These are phyloP conservation scores for Plectrocnemia conspersa DNA, from an alignment of 1,140 invertebrate genomes.

Conservation along the genomic window DNA sequence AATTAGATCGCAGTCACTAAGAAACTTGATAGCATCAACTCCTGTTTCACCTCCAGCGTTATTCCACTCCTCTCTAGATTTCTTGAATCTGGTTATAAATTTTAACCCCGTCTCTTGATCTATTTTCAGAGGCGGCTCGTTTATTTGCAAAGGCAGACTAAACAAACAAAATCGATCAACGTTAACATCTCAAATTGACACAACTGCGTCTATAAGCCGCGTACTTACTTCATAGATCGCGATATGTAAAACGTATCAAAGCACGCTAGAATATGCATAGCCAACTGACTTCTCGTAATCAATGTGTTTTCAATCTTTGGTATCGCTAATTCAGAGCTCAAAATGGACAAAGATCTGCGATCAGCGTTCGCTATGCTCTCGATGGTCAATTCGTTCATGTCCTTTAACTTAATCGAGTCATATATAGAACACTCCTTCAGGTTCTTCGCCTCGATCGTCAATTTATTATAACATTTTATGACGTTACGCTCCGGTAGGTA, in stretches of 20 bases:
- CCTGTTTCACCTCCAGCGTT: slow-evolving; percentile 90
- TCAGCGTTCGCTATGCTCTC: slow-evolving; percentile 18
- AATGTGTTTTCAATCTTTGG: slow-evolving; percentile 65
- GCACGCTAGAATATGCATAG: slow-evolving; percentile 82
- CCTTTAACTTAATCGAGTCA: slow-evolving; percentile 12
- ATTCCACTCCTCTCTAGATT: slow-evolving; percentile 96
- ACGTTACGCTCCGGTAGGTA: slow-evolving; percentile 67
- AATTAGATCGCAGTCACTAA: slow-evolving; percentile 87
- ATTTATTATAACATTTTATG: slow-evolving; percentile 77
- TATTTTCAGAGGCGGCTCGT: slow-evolving; percentile 39
- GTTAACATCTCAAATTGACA: slow-evolving; percentile 48
- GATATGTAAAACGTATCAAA: slow-evolving; percentile 83
- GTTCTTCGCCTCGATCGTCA: slow-evolving; percentile 44
- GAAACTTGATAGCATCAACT: slow-evolving; percentile 90
- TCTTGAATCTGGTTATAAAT: slow-evolving; percentile 88
- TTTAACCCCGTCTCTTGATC: slow-evolving; percentile 59
- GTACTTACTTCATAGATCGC: slow-evolving; percentile 62
- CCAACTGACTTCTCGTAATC: slow-evolving; percentile 78
- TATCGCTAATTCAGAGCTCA: slow-evolving; percentile 76
- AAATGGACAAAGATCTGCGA: slow-evolving; percentile 48
- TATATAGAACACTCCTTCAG: slow-evolving; percentile 18
- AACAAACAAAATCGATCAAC: slow-evolving; percentile 39
- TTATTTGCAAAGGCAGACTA: slow-evolving; percentile 26
- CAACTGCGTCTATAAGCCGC: slow-evolving; percentile 36
- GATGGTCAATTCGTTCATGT: background rate